Evolutionary conservation across 2,888 invertebrate species (phyloP), one percentile per base, ranked within the genome.

Genomic region (Cenopis cana): DNA sequence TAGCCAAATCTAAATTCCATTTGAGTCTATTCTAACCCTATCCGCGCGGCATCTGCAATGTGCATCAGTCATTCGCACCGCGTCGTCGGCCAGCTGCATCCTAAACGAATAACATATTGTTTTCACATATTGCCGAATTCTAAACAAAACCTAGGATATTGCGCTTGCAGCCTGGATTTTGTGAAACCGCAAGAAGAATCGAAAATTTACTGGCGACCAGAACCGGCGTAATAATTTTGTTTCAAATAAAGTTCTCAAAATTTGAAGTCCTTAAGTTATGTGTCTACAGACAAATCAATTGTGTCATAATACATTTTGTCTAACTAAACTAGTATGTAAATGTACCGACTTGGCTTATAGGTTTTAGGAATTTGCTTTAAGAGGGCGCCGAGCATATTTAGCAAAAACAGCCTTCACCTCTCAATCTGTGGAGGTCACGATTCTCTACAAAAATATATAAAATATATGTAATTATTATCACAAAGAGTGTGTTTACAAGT

Each of bases 41-140:
- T 20, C 33, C 36, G 54, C 17, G 60, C 46, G 18, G 46, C 65
- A 66, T 46, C 18, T 66, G 75, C 86, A 85, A 85, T 75, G 50
- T 55, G 75, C 78, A 74, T 87, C 83, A 80, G 85, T 85, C 86
- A 86, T 84, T 80, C 84, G 73, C 74, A 76, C 78, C 79, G 82
- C 54, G 65, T 38, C 36, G 50, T 36, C 18, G 62, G 61, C 24
- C 55, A 66, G 50, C 73, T 74, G 77, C 75, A 76, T 76, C 60
- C 74, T 75, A 72, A 76, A 74, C 74, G 68, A 69, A 74, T 67
- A 62, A 72, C 69, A 73, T 71, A 55, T 67, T 72, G 74, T 68
- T 75, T 75, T 68, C 74, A 57, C 68, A 74, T 75, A 67, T 41
- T 61, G 67, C 70, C 24, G 54, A 64, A 77, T 76, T 60, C 72